Conservation (phyloP, 2,888 invertebrate genomes). For the Leucozona laternaria region DNA sequence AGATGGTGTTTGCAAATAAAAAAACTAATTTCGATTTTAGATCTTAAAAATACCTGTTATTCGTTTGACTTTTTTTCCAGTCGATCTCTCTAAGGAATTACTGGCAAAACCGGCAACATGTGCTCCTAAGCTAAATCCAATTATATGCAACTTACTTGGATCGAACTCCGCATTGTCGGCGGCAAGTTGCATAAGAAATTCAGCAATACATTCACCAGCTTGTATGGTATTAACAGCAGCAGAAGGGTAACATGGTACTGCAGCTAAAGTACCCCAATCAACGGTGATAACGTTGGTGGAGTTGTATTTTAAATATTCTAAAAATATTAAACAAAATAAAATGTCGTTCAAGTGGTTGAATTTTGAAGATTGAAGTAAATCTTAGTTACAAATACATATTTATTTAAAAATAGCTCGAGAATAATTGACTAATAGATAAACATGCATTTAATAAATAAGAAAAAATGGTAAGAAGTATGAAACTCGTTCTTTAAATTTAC, state of each 20-base stretch:
- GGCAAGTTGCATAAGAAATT: constrained; percentile 81
- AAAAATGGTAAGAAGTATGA: too few species aligned
- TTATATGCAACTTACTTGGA: constrained; percentile 84
- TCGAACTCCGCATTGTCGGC: constrained; percentile 79
- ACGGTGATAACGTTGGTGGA: constrained; percentile 84
- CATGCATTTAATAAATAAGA: too few species aligned
- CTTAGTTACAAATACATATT: too few species aligned
- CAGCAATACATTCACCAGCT: constrained; percentile 85
- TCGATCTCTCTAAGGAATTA: constrained; percentile 78
- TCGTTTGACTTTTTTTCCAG: constrained; percentile 80
- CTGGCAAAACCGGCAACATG: constrained; percentile 84
- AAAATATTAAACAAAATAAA: not conserved
- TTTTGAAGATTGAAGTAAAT: too few species aligned
- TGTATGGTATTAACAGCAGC: constrained; percentile 86
- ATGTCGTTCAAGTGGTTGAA: too few species aligned
- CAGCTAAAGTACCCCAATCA: constrained; percentile 85
- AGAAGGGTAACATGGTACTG: constrained; percentile 85
- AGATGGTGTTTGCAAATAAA: not conserved
- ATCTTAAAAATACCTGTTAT: constrained; percentile 81
- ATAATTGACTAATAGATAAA: too few species aligned
- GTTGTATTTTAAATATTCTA: constrained; percentile 81
- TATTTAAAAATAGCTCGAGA: too few species aligned
- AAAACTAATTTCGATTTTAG: not conserved
- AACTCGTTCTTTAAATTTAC: too few species aligned
- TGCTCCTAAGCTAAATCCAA: constrained; percentile 87